Base-by-base conservation (phyloP, 2,797 vertebrate genomes). In the Coregonus suidteri region DNA sequence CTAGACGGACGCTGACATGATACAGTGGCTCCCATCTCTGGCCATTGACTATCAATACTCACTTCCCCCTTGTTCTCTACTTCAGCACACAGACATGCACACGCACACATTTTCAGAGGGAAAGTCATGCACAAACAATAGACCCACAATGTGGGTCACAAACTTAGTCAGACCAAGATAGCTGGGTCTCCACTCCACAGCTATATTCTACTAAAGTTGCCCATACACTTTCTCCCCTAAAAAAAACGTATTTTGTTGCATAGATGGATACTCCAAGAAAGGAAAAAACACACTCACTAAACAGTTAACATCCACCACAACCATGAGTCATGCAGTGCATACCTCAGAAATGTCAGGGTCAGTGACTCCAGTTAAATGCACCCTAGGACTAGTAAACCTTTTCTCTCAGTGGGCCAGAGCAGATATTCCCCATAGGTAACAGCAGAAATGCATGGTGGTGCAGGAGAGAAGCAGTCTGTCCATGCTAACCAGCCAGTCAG, bases 11-110 rank as follows among this genome's bases (percentile, higher is more conserved):
- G 41, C 76, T 73, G 76, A 86, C 86, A 69, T 71, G 86, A 82
- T 86, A 85, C 78, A 72, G 30, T 76, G 59, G 76, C 31, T 79
- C 71, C 54, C 71, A 31, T 56, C 59, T 73, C 75, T n/a, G 79
- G 77, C 81, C 72, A 68, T 70, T 80, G 70, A 56, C 72, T 82
- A 77, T 86, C 81, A 84, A 86, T 88, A 83, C 31, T 53, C 65
- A 54, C 64, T n/a, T 74, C 87, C 81, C 82, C 81, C 85, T 81
- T 86, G 53, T 35, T 34, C 31, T 31, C 66, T 81, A 20, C 25
- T 71, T 65, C 65, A 51, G 71, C 62, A 34, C 34, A 73, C 31
- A 41, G 15, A 62, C 20, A 54, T n/a, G 41, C 25, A 75, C 20
- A 53, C 25, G 68, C 7, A 35, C 4, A 65, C 35, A 75, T n/a